These are phyloP conservation scores for Teleiodes luculella DNA, from an alignment of 2,888 invertebrate genomes.

Conservation along the genomic window DNA sequence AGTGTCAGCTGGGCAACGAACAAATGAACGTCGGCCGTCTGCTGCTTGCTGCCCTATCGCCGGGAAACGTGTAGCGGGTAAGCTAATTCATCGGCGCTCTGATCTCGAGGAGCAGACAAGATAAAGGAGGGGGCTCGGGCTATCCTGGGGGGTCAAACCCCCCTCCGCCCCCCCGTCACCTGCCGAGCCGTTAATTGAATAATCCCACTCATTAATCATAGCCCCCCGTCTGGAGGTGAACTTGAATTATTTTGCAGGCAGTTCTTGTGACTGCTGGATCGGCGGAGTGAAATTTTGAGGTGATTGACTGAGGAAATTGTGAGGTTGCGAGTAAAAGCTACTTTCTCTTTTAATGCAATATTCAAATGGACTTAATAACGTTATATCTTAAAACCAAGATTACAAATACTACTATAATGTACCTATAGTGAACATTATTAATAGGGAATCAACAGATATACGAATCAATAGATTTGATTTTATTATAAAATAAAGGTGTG, in stretches of 20 bases:
- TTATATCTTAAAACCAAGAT: too few relatives aligned
- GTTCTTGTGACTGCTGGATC: conserved; percentile 25
- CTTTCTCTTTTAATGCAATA: not conserved
- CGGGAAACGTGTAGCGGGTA: conserved; percentile 41
- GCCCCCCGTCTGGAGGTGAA: conserved; percentile 67
- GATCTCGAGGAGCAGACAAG: conserved; percentile 49
- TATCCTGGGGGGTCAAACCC: conserved; percentile 18
- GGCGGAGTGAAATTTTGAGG: conserved; percentile 14
- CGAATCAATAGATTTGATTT: too few relatives aligned
- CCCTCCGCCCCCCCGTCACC: conserved; percentile 50
- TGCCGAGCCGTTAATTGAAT: conserved; percentile 77
- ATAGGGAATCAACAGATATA: too few relatives aligned
- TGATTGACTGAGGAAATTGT: conserved; percentile 1
- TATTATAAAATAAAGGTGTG: too few relatives aligned
- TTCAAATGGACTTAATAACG: too few relatives aligned
- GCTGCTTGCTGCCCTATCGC: conserved; percentile 32
- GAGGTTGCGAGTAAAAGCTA: not conserved
- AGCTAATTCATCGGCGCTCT: conserved; percentile 48
- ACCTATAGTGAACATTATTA: too few relatives aligned
- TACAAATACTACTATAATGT: too few relatives aligned
- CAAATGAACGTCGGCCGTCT: conserved; percentile 32
- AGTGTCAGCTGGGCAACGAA: conserved; percentile 34
- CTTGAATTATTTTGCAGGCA: conserved; percentile 67
- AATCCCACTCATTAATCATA: conserved; percentile 78
- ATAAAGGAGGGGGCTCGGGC: conserved; percentile 35